These are phyloP conservation scores for Python bivittatus DNA, from an alignment of 2,113 vertebrate species.

Conservation along the genomic window DNA sequence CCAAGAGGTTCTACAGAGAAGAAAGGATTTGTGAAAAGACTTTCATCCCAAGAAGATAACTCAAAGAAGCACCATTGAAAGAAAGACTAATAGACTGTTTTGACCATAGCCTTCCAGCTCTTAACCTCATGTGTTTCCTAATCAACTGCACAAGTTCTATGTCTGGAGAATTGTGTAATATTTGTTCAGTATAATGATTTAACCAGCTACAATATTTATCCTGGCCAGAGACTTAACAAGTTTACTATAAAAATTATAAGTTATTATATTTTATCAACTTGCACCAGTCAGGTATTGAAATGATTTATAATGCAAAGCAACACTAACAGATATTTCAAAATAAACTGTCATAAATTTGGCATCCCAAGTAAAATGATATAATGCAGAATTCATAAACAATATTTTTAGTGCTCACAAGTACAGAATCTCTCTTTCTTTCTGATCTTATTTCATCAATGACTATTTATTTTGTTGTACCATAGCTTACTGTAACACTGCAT, in stretches of 20 bases:
- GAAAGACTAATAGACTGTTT: background rate
- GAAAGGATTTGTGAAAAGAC: background rate
- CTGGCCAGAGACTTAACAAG: background rate
- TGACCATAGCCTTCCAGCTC: background rate
- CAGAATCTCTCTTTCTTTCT: background rate
- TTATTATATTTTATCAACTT: background rate
- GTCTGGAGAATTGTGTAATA: background rate
- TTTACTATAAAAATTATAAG: background rate
- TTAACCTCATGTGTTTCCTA: background rate
- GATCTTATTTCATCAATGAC: background rate
- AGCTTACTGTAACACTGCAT: background rate
- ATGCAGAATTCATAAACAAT: conserved; percentile 1
- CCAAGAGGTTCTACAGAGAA: background rate
- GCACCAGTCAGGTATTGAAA: background rate
- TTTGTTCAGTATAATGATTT: background rate
- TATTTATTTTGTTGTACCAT: conserved; percentile 6
- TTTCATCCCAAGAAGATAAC: background rate
- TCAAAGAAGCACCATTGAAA: background rate
- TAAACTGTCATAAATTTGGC: background rate
- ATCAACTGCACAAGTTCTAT: background rate
- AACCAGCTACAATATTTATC: background rate
- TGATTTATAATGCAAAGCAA: background rate
- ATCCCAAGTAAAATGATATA: background rate
- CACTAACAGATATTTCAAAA: background rate
- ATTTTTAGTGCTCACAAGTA: background rate